Percentiles rank a stretch among this genome's conserved stretches.
Conservation (phyloP, 2,113 vertebrate genomes). For the Sterna hirundo region DNA sequence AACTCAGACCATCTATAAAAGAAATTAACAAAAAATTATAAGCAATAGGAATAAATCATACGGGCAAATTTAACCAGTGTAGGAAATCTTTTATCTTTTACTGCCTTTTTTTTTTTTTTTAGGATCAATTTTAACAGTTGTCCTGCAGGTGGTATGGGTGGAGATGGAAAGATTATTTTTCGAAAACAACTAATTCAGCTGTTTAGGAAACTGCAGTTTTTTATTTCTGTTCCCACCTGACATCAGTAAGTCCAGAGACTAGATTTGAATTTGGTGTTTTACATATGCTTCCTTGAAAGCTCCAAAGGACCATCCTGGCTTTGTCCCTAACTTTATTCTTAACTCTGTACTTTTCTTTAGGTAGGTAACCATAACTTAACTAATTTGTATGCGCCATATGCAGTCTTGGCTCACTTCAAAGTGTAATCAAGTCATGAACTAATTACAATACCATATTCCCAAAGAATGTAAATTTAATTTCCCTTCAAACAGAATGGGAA, state of each 20-base stretch:
- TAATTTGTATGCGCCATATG: slow-evolving; percentile 52
- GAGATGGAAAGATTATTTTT: slow-evolving; percentile 6
- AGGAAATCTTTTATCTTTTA: background rate
- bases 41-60: background rate
- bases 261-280: slow-evolving; percentile 36
- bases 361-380: slow-evolving; percentile 49
- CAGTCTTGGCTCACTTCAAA: slow-evolving; percentile 65
- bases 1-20: background rate
- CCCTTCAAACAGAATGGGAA: slow-evolving; percentile 64
- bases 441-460: slow-evolving; percentile 70
- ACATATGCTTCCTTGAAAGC: background rate
- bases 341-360: slow-evolving; percentile 34
- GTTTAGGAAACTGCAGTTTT: background rate
- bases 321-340: slow-evolving; percentile 38
- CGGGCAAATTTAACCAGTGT: background rate
- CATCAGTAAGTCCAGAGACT: background rate
- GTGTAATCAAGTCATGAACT: slow-evolving; percentile 75
- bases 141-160: background rate
- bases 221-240: slow-evolving; percentile 15
- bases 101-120: background rate
- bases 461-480: slow-evolving; percentile 77
- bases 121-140: slow-evolving; percentile 18
- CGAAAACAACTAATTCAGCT: slow-evolving; percentile 5
- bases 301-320: background rate
- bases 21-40: background rate